These are phyloP conservation scores for Cynodonichthys magdalenae DNA, from an alignment of 2,797 vertebrate species.

Conservation along the genomic window DNA sequence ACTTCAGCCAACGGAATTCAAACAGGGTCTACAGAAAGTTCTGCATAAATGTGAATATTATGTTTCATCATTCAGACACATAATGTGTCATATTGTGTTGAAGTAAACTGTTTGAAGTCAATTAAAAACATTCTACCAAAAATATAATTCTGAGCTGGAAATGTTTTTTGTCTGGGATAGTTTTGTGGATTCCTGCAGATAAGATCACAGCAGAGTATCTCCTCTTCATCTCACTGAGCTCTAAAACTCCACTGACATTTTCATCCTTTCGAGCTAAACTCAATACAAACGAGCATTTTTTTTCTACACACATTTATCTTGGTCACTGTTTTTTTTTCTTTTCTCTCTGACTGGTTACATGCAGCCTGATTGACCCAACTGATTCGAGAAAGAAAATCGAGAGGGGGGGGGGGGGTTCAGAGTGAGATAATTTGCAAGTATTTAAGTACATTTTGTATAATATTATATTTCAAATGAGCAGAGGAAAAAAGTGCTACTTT, in stretches of 20 bases:
- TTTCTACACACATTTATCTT: conserved; percentile 5
- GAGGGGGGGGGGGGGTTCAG: neutral
- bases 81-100: neutral
- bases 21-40: neutral
- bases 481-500: neutral
- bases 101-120: neutral
- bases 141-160: neutral
- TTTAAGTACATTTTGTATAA: conserved; percentile 1
- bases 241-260: conserved; percentile 59
- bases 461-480: neutral
- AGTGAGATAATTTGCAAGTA: neutral
- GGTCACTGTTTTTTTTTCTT: conserved; percentile 8
- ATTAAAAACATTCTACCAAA: conserved; percentile 1
- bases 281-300: conserved; percentile 14
- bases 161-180: conserved; percentile 18
- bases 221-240: conserved; percentile 58
- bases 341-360: conserved; percentile 4
- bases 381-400: conserved; percentile 1
- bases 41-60: neutral
- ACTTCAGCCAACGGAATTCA: neutral
- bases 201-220: conserved; percentile 39
- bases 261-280: conserved; percentile 22
- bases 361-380: neutral
- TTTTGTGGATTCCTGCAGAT: conserved; percentile 16
- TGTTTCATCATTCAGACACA: neutral